Evolutionary conservation across 2,888 invertebrate genomes (phyloP).

Genomic region (Eledona agricola): DNA sequence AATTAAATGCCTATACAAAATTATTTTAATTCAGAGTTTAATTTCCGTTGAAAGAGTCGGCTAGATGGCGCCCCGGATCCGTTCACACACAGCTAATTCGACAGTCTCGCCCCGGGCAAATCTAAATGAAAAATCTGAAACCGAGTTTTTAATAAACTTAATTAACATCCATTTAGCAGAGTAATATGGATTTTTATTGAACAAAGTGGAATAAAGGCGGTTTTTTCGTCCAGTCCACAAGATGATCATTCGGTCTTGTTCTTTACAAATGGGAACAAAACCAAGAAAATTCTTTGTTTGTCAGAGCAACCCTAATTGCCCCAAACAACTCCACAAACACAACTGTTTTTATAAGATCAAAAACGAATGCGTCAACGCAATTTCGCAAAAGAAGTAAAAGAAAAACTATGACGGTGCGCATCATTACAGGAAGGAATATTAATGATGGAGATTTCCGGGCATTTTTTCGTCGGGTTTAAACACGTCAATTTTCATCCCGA

Average conservation of each 20-base stretch:
- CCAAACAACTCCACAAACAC: slow-evolving; percentile 10
- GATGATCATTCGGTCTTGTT: slow-evolving; percentile 7
- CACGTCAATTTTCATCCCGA: slow-evolving; percentile 24
- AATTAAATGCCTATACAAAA: slow-evolving; percentile 60
- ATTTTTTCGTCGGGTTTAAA: slow-evolving; percentile 10
- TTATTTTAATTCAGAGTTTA: slow-evolving; percentile 58
- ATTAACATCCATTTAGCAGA: slow-evolving; percentile 49
- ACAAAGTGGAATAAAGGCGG: slow-evolving; percentile 34
- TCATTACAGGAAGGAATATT: slow-evolving; percentile 28
- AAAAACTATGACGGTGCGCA: slow-evolving; percentile 5
- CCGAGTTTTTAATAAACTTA: slow-evolving; percentile 51
- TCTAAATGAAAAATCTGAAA: slow-evolving; percentile 52
- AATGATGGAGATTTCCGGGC: slow-evolving; percentile 22
- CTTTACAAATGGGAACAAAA: slow-evolving; percentile 12
- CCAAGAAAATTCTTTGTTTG: slow-evolving; percentile 15
- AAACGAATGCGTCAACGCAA: background rate
- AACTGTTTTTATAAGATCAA: slow-evolving; percentile 6
- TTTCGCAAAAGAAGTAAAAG: background rate
- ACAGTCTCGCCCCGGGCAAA: slow-evolving; percentile 43
- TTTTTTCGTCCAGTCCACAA: slow-evolving; percentile 2
- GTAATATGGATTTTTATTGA: slow-evolving; percentile 46
- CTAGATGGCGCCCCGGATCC: slow-evolving; percentile 34
- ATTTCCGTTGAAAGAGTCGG: slow-evolving; percentile 46
- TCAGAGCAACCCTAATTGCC: slow-evolving; percentile 9
- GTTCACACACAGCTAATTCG: slow-evolving; percentile 49